Conservation (phyloP, 2,888 invertebrate species). For the Folsomia candida region DNA sequence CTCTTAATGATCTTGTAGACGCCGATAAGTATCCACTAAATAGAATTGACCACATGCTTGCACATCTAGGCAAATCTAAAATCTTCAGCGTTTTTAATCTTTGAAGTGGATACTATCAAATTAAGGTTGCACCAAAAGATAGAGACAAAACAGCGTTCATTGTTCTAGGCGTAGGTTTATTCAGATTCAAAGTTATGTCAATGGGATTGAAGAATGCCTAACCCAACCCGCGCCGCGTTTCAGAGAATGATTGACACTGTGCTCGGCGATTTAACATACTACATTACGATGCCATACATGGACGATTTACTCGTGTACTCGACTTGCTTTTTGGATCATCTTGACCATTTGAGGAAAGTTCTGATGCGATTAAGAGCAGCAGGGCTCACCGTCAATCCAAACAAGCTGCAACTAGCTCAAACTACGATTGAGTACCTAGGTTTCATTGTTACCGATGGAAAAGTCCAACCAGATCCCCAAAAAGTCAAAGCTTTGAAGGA, state of each 20-base stretch:
- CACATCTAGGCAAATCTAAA: background rate
- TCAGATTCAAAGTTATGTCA: conserved; percentile 51
- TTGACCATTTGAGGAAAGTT: background rate
- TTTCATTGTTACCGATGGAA: conserved; percentile 42
- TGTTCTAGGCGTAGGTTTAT: conserved; percentile 14
- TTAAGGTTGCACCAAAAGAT: background rate
- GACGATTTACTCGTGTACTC: conserved; percentile 51
- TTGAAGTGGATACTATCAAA: conserved; percentile 6
- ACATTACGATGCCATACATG: conserved; percentile 50
- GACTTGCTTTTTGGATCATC: conserved; percentile 26
- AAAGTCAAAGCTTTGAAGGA: conserved; percentile 53
- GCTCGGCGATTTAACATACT: conserved; percentile 50
- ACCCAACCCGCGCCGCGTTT: conserved; percentile 52
- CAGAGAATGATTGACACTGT: conserved; percentile 52
- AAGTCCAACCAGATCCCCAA: conserved; percentile 51
- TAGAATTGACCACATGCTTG: conserved; percentile 7
- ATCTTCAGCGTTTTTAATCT: background rate
- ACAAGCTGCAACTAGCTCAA: conserved; percentile 51
- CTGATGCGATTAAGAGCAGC: background rate
- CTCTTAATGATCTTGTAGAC: background rate
- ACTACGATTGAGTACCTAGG: conserved; percentile 49
- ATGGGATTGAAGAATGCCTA: conserved; percentile 52
- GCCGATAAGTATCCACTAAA: conserved; percentile 11
- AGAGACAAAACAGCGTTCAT: conserved; percentile 10
- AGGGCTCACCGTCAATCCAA: conserved; percentile 14